Evolutionary conservation across 2,113 vertebrate genomes (phyloP), one percentile per base, ranked within the genome.

Genomic region (Ancistrus triradiatus): DNA sequence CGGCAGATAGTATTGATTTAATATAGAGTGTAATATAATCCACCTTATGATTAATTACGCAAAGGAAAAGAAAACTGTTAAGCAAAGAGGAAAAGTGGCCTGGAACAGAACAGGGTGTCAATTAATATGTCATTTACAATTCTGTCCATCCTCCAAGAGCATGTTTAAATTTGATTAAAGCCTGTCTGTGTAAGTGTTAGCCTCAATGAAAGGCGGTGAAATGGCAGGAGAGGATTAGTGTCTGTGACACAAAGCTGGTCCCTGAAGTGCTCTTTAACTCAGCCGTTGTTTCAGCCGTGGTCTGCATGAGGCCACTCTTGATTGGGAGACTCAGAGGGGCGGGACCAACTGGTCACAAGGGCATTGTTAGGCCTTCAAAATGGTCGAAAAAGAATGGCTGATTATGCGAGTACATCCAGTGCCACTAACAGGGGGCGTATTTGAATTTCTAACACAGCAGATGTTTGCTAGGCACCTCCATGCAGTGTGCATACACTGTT

Each of bases 361-460:
- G 91, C 87, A 89, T 93, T 92, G 89, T 94, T 93, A 93, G 85
- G 87, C 83, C 89, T 90, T 83, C 80, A 91, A 86, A 94, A 90
- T 89, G 85, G 87, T 83, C 83, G 63, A 66, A 90, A 87, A 93
- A 93, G 90, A 96, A 95, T 90, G 86, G 91, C 91, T 92, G 91
- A 92, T 91, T 95, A 93, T 89, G 87, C 87, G 88, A 91, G 87
- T 89, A 91, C 88, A 89, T 83, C 86, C 81, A 88, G 85, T 81
- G 89, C 91, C 89, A 90, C 86, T 89, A 90, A 86, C 89, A 93
- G 89, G 91, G 92, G 92, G 93, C 91, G 90, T 91, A 90, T 95
- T 91, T 94, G 92, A 97, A 97, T 95, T 92, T 91, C 90, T 91
- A 92, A 90, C 88, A 90, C 92, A 98, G 91, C 96, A 99, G 95